Percentiles rank a stretch among this genome's conserved stretches.
Evolutionary conservation across 1,140 invertebrate genomes (phyloP).

Genomic region (Meteorus sp.): DNA sequence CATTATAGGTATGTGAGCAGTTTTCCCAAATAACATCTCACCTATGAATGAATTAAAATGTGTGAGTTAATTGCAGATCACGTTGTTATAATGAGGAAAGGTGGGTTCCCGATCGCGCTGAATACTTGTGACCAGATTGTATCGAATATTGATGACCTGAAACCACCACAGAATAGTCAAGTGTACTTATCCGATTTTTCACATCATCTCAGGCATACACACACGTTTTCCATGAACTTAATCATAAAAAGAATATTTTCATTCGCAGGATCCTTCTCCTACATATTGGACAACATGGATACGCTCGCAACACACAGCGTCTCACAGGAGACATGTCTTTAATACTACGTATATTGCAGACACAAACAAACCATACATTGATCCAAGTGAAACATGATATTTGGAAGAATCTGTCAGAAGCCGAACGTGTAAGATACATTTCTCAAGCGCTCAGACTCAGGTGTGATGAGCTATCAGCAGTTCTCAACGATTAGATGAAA

Average conservation of each 20-base stretch:
- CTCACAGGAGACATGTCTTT: conserved; percentile 43
- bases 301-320: conserved; percentile 49
- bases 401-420: conserved; percentile 52
- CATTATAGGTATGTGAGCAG: conserved; percentile 58
- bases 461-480: conserved; percentile 27
- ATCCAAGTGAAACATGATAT: conserved; percentile 47
- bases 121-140: conserved; percentile 33
- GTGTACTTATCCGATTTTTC: conserved; percentile 50
- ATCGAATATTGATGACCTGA: conserved; percentile 49
- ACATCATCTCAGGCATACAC: no score
- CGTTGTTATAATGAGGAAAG: conserved; percentile 57
- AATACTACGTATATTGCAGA: conserved; percentile 50
- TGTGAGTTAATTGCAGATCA: conserved; percentile 55
- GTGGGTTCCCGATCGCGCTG: conserved; percentile 57
- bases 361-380: conserved; percentile 42
- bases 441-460: conserved; percentile 53
- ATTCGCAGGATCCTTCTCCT: conserved; percentile 57
- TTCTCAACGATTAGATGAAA: conserved; percentile 23
- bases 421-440: conserved; percentile 59
- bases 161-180: conserved; percentile 46
- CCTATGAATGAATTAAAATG: no score
- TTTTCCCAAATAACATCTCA: no score
- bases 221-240: neutral
- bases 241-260: conserved; percentile 21
- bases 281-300: conserved; percentile 39